These are phyloP conservation scores for Glossophaga mutica DNA, from an alignment of 2,797 vertebrate species.

Conservation along the genomic window DNA sequence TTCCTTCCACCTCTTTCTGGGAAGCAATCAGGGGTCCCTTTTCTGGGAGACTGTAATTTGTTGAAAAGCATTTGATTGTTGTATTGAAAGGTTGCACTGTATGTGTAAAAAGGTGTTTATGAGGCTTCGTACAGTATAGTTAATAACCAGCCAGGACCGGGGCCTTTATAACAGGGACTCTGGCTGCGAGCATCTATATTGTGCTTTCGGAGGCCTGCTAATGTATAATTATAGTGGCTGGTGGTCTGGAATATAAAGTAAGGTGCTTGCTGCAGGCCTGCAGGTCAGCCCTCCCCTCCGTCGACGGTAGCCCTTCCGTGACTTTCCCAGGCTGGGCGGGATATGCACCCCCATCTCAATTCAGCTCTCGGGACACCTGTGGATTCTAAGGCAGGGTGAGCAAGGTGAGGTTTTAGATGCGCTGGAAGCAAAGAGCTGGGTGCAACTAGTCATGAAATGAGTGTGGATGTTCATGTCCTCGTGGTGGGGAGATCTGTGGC, in stretches of 20 bases:
- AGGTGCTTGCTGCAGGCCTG: constrained; percentile 35
- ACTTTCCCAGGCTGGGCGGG: neutral
- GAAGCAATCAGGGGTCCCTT: constrained; percentile 79
- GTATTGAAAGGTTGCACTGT: constrained; percentile 82
- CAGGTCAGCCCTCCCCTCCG: constrained; percentile 42
- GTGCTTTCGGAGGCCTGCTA: constrained; percentile 72
- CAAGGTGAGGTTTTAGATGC: neutral
- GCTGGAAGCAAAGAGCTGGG: neutral
- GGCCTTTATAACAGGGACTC: constrained; percentile 79
- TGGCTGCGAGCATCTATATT: constrained; percentile 78
- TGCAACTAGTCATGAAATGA: neutral
- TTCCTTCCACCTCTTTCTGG: constrained; percentile 79
- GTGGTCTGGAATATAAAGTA: constrained; percentile 78
- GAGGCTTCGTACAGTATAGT: constrained; percentile 84
- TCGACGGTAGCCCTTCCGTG: neutral
- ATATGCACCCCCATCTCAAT: neutral
- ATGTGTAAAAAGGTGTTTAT: constrained; percentile 85
- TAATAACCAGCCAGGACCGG: constrained; percentile 83
- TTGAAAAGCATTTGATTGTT: constrained; percentile 83
- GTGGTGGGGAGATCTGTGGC: neutral
- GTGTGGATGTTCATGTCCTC: neutral
- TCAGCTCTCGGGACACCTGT: neutral
- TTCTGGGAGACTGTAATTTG: constrained; percentile 83
- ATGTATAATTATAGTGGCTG: constrained; percentile 77
- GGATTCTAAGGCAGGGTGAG: neutral